phyloP scores from a whole-genome alignment of 2,888 invertebrate genomes.

The Acleris sparsana region DNA sequence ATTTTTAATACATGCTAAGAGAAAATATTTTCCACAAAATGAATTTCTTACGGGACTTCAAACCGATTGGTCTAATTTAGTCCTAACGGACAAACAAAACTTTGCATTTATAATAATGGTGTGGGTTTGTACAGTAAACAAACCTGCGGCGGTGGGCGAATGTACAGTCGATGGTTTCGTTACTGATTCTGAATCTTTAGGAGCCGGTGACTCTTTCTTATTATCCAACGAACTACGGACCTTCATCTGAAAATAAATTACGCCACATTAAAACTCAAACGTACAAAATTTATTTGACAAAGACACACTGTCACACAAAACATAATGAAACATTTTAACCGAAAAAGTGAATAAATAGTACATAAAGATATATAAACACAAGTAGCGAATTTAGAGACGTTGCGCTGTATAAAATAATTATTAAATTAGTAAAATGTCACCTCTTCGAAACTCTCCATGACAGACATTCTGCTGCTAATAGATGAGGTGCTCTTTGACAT shows the following conservation, averaged over 20 bases:
- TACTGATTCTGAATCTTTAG: conserved; percentile 52
- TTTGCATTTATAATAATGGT: too few relatives aligned
- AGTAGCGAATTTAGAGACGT: too few relatives aligned
- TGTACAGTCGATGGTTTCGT: conserved; percentile 55
- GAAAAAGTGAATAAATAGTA: too few relatives aligned
- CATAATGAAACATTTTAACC: too few relatives aligned
- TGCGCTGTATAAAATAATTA: background rate
- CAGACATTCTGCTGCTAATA: conserved; percentile 73
- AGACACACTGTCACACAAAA: too few relatives aligned
- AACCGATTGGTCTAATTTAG: too few relatives aligned
- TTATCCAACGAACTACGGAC: conserved; percentile 66
- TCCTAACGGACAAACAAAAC: too few relatives aligned
- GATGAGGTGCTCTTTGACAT: conserved; percentile 82
- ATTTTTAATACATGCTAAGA: too few relatives aligned
- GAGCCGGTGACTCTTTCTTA: conserved; percentile 53
- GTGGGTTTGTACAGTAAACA: conserved; percentile 7
- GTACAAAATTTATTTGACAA: too few relatives aligned
- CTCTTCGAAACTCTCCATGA: conserved; percentile 74
- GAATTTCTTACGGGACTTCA: too few relatives aligned
- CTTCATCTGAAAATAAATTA: conserved; percentile 57
- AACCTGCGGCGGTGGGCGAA: conserved; percentile 78
- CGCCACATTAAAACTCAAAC: background rate
- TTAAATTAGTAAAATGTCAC: conserved; percentile 42
- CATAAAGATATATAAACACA: too few relatives aligned
- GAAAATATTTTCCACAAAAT: too few relatives aligned